phyloP scores from a whole-genome alignment of 1,140 invertebrate species.

The Brachionus koreanus region DNA sequence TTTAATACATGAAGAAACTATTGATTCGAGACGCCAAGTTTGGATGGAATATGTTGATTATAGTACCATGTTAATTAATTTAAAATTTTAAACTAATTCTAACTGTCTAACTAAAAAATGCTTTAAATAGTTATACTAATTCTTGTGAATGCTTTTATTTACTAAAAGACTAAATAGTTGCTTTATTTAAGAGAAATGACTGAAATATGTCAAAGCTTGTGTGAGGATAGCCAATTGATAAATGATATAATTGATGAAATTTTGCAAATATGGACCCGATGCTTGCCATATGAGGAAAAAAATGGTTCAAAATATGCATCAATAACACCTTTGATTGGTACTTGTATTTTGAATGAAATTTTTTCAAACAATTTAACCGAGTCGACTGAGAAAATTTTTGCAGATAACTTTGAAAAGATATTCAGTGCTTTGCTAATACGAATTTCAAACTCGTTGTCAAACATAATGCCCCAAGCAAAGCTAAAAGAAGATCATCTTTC shows the following conservation, averaged over 20 bases:
- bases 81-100: not conserved
- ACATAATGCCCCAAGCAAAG: slow-evolving; percentile 61
- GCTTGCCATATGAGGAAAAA: slow-evolving; percentile 67
- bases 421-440: slow-evolving; percentile 66
- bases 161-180: slow-evolving; percentile 38
- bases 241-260: slow-evolving; percentile 68
- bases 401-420: slow-evolving; percentile 61
- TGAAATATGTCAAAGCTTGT: slow-evolving; percentile 69
- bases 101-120: not conserved
- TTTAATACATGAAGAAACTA: slow-evolving; percentile 12
- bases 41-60: not conserved
- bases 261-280: slow-evolving; percentile 66
- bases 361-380: slow-evolving; percentile 49
- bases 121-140: not conserved
- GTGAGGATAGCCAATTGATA: slow-evolving; percentile 64
- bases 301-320: not conserved
- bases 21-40: not conserved
- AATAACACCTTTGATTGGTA: slow-evolving; percentile 51
- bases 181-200: slow-evolving; percentile 63
- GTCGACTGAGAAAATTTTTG: slow-evolving; percentile 26
- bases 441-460: slow-evolving; percentile 65
- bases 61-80: not conserved
- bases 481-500: slow-evolving; percentile 15
- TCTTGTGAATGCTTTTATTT: not conserved
- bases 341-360: slow-evolving; percentile 64